Evolutionary conservation across 1,140 invertebrate genomes (phyloP), one percentile per base, ranked within the genome.

Genomic region (Lepidostoma basale): DNA sequence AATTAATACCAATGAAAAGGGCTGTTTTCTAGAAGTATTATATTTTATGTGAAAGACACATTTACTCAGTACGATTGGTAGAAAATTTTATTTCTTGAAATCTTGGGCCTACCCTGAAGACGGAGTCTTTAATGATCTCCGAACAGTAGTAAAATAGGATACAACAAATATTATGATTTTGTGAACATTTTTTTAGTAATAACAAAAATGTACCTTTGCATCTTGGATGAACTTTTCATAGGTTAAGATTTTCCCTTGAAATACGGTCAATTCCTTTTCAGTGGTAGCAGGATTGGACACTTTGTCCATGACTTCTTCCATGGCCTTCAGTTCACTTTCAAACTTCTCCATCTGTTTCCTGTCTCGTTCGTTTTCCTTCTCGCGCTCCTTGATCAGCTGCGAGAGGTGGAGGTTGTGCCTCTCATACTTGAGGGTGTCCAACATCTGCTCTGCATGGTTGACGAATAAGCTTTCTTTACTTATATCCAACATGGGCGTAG

Each of bases 161-260:
- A n/a, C n/a, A n/a, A n/a, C n/a, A n/a, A n/a, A n/a, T n/a, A n/a
- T n/a, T n/a, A n/a, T n/a, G 47, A 1, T 25, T 52, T 16, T 3
- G 25, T 28, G 28, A 23, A 54, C 22, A n/a, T 1, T 26, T 1
- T 23, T 39, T 39, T 39, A 39, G 40, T 10, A 23, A 8, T 2
- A 25, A 9, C 25, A 52, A 45, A 67, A 12, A 69, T 67, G 59
- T 65, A 83, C 81, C 75, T 76, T 78, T 1, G 76, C 75, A 42
- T 78, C 77, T 6, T 75, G 74, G 64, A 74, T 77, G 54, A 73
- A 79, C 25, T 79, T 76, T 71, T 81, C 78, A 74, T 81, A 81
- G 0, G 75, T 76, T 1, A 67, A 68, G 0, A 82, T 72, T 52
- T 81, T 81, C 22, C 75, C 76, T 52, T 78, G 79, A 63, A 80